Percentiles rank a stretch among this genome's conserved stretches.
phyloP scores from a whole-genome alignment of 1,140 invertebrate genomes.

The Megalonaias nervosa region DNA sequence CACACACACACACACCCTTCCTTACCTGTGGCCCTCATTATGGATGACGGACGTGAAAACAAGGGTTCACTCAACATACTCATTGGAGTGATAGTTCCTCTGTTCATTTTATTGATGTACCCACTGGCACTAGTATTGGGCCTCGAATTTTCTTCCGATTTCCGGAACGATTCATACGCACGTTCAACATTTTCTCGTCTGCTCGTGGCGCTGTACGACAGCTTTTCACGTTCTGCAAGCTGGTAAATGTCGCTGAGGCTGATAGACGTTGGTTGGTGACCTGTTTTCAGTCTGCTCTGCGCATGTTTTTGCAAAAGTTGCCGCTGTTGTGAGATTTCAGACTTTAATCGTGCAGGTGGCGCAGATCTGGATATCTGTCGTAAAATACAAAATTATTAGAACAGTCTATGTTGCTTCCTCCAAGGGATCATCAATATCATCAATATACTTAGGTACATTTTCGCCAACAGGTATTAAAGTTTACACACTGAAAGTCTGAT shows the following conservation, averaged over 20 bases:
- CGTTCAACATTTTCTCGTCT: slow-evolving; percentile 35
- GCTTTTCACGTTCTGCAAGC: slow-evolving; percentile 23
- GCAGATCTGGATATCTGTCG: slow-evolving; percentile 32
- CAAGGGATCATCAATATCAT: too few relatives aligned
- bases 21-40: slow-evolving; percentile 25
- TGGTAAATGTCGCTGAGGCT: slow-evolving; percentile 33
- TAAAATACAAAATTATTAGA: too few relatives aligned
- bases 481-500: too few relatives aligned
- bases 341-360: slow-evolving; percentile 19
- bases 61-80: slow-evolving; percentile 33
- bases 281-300: slow-evolving; percentile 5
- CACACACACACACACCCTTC: not conserved
- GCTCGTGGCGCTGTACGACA: slow-evolving; percentile 22
- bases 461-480: too few relatives aligned
- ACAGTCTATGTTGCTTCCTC: too few relatives aligned
- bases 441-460: too few relatives aligned
- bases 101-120: not conserved
- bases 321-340: not conserved
- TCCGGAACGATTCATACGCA: slow-evolving; percentile 5
- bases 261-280: slow-evolving; percentile 9
- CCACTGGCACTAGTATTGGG: slow-evolving; percentile 27
- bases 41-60: slow-evolving; percentile 21
- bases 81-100: slow-evolving; percentile 27
- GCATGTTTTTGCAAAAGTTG: not conserved
- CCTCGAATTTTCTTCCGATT: slow-evolving; percentile 29